Conservation (phyloP, 2,113 vertebrate genomes). For the Procavia capensis region DNA sequence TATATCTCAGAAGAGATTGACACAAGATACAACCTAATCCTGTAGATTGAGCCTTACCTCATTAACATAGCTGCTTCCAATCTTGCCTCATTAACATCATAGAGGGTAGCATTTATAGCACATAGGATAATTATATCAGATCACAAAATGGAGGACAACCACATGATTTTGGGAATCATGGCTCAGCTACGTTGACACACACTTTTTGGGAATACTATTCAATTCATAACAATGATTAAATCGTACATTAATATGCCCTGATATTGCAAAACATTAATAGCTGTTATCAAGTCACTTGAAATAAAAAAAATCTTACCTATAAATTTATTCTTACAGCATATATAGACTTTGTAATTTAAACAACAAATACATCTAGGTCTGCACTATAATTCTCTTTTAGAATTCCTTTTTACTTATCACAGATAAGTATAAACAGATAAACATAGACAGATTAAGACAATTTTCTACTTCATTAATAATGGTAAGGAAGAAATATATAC, state of each 20-base stretch:
- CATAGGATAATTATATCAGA: no score
- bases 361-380: background rate
- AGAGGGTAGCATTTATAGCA: no score
- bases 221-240: conserved; percentile 15
- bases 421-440: background rate
- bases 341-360: conserved; percentile 42
- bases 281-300: background rate
- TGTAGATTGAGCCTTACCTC: no score
- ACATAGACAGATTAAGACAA: background rate
- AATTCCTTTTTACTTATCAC: conserved; percentile 18
- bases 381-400: background rate
- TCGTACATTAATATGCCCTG: background rate
- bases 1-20: no score
- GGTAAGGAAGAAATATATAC: conserved; percentile 27
- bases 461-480: conserved; percentile 23
- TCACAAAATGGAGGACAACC: no score
- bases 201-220: no score
- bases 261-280: background rate
- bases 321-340: conserved; percentile 13
- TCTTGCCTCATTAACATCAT: no score
- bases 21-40: no score
- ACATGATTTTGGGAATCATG: no score
- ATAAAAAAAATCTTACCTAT: background rate
- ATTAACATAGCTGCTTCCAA: no score
- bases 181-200: no score